These are phyloP conservation scores for Tokudaia muenninki DNA, from an alignment of 2,797 vertebrate species.

Conservation along the genomic window DNA sequence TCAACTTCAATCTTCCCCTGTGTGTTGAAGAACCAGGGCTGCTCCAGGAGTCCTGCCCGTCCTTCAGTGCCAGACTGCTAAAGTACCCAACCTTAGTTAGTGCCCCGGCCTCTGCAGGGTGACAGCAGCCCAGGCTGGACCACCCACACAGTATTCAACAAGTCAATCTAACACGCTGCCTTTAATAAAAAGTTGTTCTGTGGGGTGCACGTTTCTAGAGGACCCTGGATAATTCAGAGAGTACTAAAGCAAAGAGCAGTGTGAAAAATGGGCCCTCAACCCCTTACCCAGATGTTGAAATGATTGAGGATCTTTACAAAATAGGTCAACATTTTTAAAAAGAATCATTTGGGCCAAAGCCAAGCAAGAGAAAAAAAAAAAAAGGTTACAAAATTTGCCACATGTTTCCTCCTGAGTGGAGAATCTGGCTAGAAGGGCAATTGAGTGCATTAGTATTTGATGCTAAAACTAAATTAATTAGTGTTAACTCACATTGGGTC, in stretches of 20 bases:
- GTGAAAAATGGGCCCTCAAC: slow-evolving; percentile 9
- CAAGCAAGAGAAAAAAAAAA: neutral
- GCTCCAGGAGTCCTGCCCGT: neutral
- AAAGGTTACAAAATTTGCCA: slow-evolving; percentile 24
- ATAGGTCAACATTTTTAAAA: neutral
- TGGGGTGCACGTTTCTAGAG: neutral
- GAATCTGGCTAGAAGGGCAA: neutral
- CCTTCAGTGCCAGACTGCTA: neutral
- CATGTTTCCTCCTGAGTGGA: neutral
- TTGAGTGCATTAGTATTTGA: neutral
- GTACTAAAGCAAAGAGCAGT: neutral
- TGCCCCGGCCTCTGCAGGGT: neutral
- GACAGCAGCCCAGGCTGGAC: neutral
- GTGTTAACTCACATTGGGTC: neutral
- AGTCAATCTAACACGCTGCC: neutral
- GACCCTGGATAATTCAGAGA: neutral
- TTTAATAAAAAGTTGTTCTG: neutral
- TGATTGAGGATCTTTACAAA: neutral
- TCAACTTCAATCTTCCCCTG: neutral
- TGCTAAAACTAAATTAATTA: neutral
- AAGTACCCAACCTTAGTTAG: neutral
- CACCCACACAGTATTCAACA: neutral
- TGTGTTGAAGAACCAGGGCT: too few species aligned
- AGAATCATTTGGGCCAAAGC: neutral
- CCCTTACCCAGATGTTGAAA: neutral